A percentile compares a stretch with the other conserved stretches of the same genome.
phyloP scores from a whole-genome alignment of 2,888 invertebrate species.

The Deilephila elpenor region DNA sequence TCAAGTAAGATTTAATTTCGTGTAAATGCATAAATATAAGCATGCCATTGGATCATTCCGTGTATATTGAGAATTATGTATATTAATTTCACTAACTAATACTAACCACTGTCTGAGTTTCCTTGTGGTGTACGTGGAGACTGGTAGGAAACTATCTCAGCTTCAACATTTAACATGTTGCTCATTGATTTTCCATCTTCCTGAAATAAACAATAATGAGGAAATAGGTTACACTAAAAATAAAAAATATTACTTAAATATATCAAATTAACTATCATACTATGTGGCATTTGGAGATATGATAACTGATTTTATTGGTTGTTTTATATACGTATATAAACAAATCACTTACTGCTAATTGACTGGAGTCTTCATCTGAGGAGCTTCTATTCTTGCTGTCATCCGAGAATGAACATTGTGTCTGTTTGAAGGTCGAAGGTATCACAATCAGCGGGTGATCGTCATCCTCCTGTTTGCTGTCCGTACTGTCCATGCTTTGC shows the following conservation, averaged over 20 bases:
- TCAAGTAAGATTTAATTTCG: too few relatives aligned
- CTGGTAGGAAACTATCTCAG: conserved; percentile 54
- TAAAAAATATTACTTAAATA: not conserved
- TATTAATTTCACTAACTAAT: not conserved
- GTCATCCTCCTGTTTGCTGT: conserved; percentile 45
- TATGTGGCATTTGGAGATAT: too few relatives aligned
- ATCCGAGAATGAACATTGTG: conserved; percentile 41
- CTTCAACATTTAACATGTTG: conserved; percentile 52
- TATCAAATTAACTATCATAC: too few relatives aligned
- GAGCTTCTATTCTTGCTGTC: not conserved
- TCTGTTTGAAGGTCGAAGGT: conserved; percentile 56
- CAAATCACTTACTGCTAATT: conserved; percentile 18
- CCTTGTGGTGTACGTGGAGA: conserved; percentile 54
- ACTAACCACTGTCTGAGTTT: conserved; percentile 58
- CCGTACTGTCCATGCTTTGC: conserved; percentile 43
- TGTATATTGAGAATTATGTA: not conserved
- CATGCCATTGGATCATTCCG: too few relatives aligned
- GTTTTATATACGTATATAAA: not conserved
- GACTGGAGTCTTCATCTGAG: conserved; percentile 27
- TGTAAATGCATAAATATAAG: too few relatives aligned
- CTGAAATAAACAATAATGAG: conserved; percentile 42
- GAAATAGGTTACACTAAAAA: conserved; percentile 4
- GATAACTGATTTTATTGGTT: not conserved
- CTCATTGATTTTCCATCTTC: conserved; percentile 42
- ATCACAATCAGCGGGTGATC: conserved; percentile 68